A percentile compares a stretch with the other conserved stretches of the same genome.
Evolutionary conservation across 2,888 invertebrate genomes (phyloP).

Genomic region (Imbricaverruca yamaguchii): DNA sequence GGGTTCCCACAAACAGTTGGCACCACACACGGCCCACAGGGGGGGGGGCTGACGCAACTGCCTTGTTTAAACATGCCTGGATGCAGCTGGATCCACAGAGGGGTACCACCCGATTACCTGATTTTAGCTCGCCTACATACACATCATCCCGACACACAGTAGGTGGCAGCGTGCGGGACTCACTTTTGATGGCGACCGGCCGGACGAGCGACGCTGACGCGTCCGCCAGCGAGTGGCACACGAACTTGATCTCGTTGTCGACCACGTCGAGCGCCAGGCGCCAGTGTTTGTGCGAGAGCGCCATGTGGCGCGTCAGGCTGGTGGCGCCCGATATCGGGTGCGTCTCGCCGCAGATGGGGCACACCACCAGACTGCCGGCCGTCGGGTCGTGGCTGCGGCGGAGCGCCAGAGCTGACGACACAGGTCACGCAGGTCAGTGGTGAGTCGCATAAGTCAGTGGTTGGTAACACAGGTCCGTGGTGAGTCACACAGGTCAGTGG

Average conservation of each 20-base stretch:
- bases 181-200: neutral
- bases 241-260: conserved; percentile 12
- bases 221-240: neutral
- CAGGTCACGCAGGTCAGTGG: neutral
- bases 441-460: no score
- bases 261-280: conserved; percentile 12
- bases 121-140: no score
- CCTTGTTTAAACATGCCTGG: no score
- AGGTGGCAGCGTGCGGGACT: neutral
- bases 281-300: neutral
- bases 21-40: no score
- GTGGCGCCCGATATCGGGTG: neutral
- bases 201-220: neutral
- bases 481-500: neutral
- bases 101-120: no score
- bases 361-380: neutral
- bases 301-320: conserved; percentile 8
- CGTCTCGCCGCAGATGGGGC: conserved; percentile 3
- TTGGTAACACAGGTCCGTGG: neutral
- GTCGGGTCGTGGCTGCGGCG: neutral
- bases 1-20: no score
- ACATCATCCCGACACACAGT: no score
- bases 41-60: no score
- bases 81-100: no score
- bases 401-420: conserved; percentile 5